Conservation (phyloP, 1,140 invertebrate species). For the Mesaphorura yosii region DNA sequence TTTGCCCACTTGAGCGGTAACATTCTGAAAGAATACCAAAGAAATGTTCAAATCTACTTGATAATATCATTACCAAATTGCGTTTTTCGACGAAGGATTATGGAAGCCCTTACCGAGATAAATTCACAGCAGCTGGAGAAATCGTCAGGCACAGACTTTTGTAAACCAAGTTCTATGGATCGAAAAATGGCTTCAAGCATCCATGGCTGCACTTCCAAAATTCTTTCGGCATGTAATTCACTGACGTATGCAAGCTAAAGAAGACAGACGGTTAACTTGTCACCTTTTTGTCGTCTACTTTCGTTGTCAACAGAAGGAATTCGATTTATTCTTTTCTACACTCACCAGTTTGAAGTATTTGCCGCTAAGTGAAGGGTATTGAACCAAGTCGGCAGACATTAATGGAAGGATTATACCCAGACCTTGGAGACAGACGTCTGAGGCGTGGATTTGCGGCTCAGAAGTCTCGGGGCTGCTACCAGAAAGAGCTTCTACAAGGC, state of each 20-base stretch:
- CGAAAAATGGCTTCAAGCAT: slow-evolving; percentile 49
- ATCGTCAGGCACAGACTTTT: slow-evolving; percentile 52
- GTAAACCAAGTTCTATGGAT: slow-evolving; percentile 56
- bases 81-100: no score
- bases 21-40: slow-evolving; percentile 21
- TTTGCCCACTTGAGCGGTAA: slow-evolving; percentile 17
- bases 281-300: no score
- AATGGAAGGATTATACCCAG: slow-evolving; percentile 61
- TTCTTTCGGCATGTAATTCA: slow-evolving; percentile 54
- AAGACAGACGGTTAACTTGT: no score
- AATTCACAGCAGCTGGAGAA: slow-evolving; percentile 54
- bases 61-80: no score
- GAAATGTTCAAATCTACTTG: no score
- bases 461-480: no score
- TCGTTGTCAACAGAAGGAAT: no score
- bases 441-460: slow-evolving; percentile 36
- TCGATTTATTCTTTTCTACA: no score
- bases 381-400: slow-evolving; percentile 59
- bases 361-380: slow-evolving; percentile 54
- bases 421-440: slow-evolving; percentile 56
- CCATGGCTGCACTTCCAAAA: slow-evolving; percentile 43
- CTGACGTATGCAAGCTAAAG: slow-evolving; percentile 47
- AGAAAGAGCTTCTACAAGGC: no score
- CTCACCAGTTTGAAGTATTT: slow-evolving; percentile 39
- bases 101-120: slow-evolving; percentile 43